Conservation (phyloP, 2,888 invertebrate genomes). For the Atethmia centrago region DNA sequence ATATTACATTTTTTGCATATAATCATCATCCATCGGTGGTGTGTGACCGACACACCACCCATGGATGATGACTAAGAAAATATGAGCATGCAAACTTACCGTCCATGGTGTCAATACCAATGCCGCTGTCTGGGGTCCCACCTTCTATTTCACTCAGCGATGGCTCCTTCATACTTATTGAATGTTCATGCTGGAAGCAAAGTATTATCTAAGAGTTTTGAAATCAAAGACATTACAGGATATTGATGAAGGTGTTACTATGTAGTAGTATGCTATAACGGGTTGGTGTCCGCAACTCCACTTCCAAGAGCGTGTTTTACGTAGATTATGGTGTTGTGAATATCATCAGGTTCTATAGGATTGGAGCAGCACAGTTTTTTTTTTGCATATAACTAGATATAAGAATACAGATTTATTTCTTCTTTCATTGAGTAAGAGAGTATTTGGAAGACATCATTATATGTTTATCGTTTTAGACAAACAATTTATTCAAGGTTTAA, state of each 20-base stretch:
- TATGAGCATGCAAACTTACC: constrained; percentile 75
- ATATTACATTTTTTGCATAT: neutral
- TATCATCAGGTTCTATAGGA: neutral
- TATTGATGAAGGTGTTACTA: neutral
- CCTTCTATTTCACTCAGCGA: constrained; percentile 87
- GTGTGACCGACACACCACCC: too few relatives aligned
- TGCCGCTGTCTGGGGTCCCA: constrained; percentile 80
- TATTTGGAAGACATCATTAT: neutral
- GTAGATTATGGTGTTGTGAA: neutral
- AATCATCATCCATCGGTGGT: neutral
- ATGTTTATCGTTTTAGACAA: neutral
- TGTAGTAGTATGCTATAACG: neutral
- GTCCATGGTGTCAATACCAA: constrained; percentile 80
- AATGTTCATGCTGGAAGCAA: constrained; percentile 82
- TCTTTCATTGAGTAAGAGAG: neutral
- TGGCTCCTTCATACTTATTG: constrained; percentile 85
- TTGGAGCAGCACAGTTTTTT: neutral
- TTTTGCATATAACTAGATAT: neutral
- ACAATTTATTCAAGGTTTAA: neutral
- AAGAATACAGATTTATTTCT: neutral
- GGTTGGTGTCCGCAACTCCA: neutral
- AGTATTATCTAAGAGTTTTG: neutral
- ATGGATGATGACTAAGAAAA: neutral
- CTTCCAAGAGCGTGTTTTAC: neutral
- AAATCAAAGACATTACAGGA: neutral